These are phyloP conservation scores for Hypolimnas misippus DNA, from an alignment of 2,888 invertebrate species.

Conservation along the genomic window DNA sequence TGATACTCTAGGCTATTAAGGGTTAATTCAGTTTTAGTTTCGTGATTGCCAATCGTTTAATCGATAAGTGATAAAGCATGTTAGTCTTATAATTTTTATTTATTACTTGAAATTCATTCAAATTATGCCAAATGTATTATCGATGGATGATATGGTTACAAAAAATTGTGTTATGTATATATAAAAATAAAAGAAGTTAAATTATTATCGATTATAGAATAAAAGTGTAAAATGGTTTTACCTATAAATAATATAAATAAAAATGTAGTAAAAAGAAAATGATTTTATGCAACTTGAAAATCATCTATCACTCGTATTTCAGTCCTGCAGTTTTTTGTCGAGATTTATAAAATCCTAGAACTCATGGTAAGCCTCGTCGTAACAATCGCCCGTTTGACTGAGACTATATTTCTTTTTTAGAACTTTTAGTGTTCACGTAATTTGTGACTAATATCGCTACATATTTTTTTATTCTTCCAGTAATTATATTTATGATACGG, in stretches of 20 bases:
- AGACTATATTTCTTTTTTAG: slow-evolving; percentile 26
- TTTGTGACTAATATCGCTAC: slow-evolving; percentile 27
- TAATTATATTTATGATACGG: slow-evolving; percentile 10
- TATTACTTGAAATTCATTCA: too few relatives aligned
- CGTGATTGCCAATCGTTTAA: too few relatives aligned
- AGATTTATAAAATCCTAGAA: slow-evolving; percentile 10
- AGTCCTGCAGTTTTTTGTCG: slow-evolving; percentile 12
- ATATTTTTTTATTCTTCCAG: slow-evolving; percentile 10
- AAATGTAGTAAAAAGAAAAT: background rate
- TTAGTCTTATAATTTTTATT: too few relatives aligned
- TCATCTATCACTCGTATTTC: background rate
- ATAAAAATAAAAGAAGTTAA: too few relatives aligned
- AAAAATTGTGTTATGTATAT: too few relatives aligned
- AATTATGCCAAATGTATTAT: too few relatives aligned
- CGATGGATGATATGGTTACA: too few relatives aligned
- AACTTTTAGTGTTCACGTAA: slow-evolving; percentile 24
- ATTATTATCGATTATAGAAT: too few relatives aligned
- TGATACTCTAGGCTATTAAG: too few relatives aligned
- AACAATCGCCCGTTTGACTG: slow-evolving; percentile 27
- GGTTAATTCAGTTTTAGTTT: too few relatives aligned
- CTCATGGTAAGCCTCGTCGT: slow-evolving; percentile 30
- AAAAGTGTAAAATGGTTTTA: too few relatives aligned
- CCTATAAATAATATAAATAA: background rate
- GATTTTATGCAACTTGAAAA: slow-evolving; percentile 6
- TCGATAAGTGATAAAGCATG: too few relatives aligned